A percentile compares a stretch with the other conserved stretches of the same genome.
These are phyloP conservation scores for Carapus acus DNA, from an alignment of 2,797 vertebrate species.

Conservation along the genomic window DNA sequence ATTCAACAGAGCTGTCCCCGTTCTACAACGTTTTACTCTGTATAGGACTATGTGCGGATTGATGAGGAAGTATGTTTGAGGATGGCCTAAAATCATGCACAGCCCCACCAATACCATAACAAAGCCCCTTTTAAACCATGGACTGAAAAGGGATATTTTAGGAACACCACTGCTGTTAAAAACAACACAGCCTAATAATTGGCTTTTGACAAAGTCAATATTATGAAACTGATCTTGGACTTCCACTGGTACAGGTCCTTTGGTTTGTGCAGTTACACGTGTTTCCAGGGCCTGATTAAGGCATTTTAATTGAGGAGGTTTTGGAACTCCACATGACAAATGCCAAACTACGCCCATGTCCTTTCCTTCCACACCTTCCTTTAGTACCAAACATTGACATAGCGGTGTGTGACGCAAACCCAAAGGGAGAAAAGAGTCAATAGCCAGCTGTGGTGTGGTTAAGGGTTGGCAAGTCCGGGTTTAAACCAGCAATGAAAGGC, in stretches of 20 bases:
- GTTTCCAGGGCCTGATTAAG: constrained; percentile 43
- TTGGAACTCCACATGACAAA: constrained; percentile 49
- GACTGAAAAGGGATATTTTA: constrained; percentile 17
- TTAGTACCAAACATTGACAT: constrained; percentile 51
- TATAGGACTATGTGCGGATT: constrained; percentile 4
- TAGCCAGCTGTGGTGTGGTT: constrained; percentile 55
- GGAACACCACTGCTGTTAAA: constrained; percentile 13
- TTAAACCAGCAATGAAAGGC: constrained; percentile 62
- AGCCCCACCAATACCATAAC: constrained; percentile 3
- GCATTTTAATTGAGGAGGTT: constrained; percentile 40
- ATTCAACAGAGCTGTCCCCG: constrained; percentile 16
- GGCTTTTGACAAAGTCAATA: constrained; percentile 36
- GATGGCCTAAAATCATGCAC: constrained; percentile 5
- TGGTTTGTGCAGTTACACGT: constrained; percentile 36
- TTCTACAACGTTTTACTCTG: constrained; percentile 24
- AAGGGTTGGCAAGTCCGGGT: constrained; percentile 56
- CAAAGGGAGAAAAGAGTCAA: constrained; percentile 47
- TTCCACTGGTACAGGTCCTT: constrained; percentile 18
- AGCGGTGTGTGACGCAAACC: constrained; percentile 51
- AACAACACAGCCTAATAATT: constrained; percentile 21
- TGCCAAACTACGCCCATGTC: constrained; percentile 38
- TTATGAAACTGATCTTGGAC: constrained; percentile 41
- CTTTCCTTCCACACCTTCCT: constrained; percentile 36
- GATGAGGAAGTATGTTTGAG: background rate
- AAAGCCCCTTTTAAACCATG: constrained; percentile 18